Evolutionary conservation across 2,797 vertebrate genomes (phyloP).

Genomic region (Enteromius thamalakanensis): DNA sequence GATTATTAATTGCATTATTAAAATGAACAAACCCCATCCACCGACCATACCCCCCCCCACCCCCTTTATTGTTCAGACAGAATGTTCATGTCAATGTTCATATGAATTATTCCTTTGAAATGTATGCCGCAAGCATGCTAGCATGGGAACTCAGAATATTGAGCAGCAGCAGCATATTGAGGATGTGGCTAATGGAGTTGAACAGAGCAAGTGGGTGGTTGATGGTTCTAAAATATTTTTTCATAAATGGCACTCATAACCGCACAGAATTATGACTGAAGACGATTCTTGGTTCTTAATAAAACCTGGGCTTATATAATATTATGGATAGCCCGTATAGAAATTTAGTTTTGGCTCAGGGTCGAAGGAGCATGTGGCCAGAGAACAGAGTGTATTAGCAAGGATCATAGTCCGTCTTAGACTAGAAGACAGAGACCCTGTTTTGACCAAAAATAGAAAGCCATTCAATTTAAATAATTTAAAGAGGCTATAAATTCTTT

Average conservation of each 20-base stretch:
- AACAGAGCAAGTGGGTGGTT: constrained; percentile 48
- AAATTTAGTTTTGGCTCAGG: neutral
- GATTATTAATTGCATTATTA: no score
- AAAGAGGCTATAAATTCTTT: neutral
- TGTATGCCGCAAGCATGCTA: constrained; percentile 2
- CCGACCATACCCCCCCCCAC: no score
- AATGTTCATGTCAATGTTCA: neutral
- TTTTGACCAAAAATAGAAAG: neutral
- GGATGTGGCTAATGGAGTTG: constrained; percentile 38
- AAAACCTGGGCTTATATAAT: constrained; percentile 19
- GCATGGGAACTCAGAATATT: neutral
- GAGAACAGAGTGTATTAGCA: neutral
- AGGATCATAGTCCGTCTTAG: neutral
- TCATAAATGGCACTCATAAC: constrained; percentile 20
- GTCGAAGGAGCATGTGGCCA: constrained; percentile 1
- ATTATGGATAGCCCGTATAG: neutral
- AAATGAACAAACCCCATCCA: no score
- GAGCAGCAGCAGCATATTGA: constrained; percentile 7
- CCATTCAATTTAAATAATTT: neutral
- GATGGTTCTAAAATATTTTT: constrained; percentile 45
- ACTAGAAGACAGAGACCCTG: neutral
- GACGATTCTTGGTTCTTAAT: constrained; percentile 12
- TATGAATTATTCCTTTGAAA: neutral
- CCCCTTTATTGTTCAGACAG: neutral
- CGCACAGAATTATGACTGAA: neutral